Base-by-base conservation (phyloP, 2,113 vertebrate genomes). In the Brachyistius frenatus region DNA sequence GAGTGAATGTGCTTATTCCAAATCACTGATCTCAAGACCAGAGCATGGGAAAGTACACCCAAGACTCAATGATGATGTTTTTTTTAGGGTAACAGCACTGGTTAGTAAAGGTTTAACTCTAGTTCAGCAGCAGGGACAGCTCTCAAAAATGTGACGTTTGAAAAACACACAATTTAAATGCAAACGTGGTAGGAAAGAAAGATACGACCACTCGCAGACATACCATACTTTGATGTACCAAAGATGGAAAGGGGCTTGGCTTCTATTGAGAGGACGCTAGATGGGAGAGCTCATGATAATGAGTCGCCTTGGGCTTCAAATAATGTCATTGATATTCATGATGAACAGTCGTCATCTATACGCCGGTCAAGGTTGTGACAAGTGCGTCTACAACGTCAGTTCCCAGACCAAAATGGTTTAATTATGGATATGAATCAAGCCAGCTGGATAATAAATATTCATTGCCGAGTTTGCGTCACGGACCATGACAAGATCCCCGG, bases 281-380 rank as follows among this genome's bases (percentile, higher is more conserved):
- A 70, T 2, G 16, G 7, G 30, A 53, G 37, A 41, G 50, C 55
- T 63, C 31, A 64, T 58, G 37, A 35, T 76, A 78, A 73, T 66
- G 66, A 75, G 50, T n/a, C 16, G 4, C 37, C 31, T 56, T 66
- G 32, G 56, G 73, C 69, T 78, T 74, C 57, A 89, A 66, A 89
- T 80, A 68, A 65, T 52, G 58, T 76, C 64, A 82, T 80, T 62
- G 78, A 81, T 78, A 72, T 76, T 88, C 15, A 85, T 65, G 54
- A 73, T 52, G 23, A 72, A 47, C 50, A 49, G 23, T 44, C 72
- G 61, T 52, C 62, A 63, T 66, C 60, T 54, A 55, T 41, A 66
- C 5, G 31, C 70, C 66, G 79, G 33, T 49, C 35, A 39, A 30
- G 37, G 63, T 23, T 78, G 75, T 79, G 81, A 79, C 1, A 3